Conservation (phyloP, 2,113 vertebrate species). For the Ovis canadensis region DNA sequence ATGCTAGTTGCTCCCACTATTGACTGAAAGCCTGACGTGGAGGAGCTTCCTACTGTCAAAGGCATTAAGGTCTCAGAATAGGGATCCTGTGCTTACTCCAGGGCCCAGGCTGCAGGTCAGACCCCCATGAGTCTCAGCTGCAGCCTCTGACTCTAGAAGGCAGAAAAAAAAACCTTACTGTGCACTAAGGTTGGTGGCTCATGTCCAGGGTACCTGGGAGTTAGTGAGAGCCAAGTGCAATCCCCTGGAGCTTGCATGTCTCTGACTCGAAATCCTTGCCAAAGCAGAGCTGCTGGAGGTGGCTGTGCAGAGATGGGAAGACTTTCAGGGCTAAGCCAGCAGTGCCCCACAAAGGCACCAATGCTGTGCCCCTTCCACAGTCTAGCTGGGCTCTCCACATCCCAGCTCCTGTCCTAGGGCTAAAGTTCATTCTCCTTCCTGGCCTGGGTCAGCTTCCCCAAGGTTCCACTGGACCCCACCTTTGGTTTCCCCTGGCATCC, state of each 20-base stretch:
- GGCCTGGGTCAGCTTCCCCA: neutral
- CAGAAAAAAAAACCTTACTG: neutral
- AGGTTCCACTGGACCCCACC: neutral
- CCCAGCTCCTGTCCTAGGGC: neutral
- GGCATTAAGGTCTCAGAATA: neutral
- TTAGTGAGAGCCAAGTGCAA: conserved; percentile 14
- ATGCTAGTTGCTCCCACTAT: neutral
- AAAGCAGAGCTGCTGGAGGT: neutral
- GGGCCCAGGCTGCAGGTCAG: neutral
- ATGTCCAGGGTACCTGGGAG: neutral
- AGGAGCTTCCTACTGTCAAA: neutral
- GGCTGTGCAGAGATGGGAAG: neutral
- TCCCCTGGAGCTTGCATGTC: neutral
- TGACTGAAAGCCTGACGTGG: neutral
- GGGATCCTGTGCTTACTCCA: rapidly evolving
- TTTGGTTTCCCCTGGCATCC: neutral
- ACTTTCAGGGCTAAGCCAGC: neutral
- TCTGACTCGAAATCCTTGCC: neutral
- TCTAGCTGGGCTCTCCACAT: neutral
- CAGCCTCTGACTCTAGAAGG: neutral
- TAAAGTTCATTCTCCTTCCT: neutral
- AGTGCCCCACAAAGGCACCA: neutral
- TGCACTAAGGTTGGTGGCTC: neutral
- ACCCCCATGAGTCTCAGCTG: neutral
- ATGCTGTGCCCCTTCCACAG: neutral